phyloP scores from a whole-genome alignment of 2,797 vertebrate species.

The Paramormyrops hopkinsi region DNA sequence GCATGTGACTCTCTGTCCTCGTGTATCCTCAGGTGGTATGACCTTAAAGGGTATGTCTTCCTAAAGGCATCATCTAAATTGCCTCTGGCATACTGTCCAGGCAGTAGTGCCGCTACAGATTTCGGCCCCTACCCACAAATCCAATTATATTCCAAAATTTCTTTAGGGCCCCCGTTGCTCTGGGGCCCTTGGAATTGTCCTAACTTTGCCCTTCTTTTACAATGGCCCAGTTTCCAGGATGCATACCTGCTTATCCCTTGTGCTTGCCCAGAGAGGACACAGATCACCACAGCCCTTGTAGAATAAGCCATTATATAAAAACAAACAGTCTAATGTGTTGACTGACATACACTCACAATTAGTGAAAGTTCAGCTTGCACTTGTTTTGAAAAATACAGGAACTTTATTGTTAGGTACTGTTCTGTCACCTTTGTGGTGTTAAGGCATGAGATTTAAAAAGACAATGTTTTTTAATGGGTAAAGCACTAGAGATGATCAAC shows the following conservation, averaged over 20 bases:
- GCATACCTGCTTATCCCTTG: background rate
- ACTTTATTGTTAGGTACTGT: background rate
- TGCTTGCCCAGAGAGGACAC: background rate
- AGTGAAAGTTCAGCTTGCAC: background rate
- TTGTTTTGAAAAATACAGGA: background rate
- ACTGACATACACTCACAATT: background rate
- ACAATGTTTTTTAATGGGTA: background rate
- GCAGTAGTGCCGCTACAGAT: background rate
- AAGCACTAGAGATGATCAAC: constrained; percentile 4
- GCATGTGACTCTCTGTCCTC: background rate
- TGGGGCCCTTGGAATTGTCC: background rate
- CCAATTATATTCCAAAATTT: background rate
- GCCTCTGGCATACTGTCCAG: background rate
- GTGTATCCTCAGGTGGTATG: background rate
- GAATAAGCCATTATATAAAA: background rate
- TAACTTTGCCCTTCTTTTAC: background rate
- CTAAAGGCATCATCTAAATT: background rate
- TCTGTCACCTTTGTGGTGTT: background rate
- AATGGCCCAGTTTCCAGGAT: background rate
- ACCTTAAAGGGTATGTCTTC: background rate
- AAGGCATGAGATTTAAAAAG: background rate
- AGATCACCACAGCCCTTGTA: background rate
- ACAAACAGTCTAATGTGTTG: background rate
- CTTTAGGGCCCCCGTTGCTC: background rate
- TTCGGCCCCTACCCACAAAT: background rate